These are phyloP conservation scores for Digitonthophagus gazella DNA, from an alignment of 2,888 invertebrate genomes.

Conservation along the genomic window DNA sequence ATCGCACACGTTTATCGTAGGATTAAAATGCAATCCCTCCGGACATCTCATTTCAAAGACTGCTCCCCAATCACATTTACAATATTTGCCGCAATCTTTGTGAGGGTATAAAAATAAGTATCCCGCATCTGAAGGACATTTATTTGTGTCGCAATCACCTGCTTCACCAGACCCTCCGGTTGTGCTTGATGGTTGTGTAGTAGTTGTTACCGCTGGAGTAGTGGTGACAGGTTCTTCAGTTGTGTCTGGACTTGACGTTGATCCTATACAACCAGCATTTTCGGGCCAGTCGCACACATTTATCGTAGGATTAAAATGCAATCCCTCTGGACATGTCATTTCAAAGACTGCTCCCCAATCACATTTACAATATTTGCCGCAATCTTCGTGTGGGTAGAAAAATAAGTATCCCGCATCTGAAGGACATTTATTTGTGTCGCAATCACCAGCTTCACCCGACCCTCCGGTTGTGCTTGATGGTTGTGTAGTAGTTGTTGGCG, in stretches of 20 bases:
- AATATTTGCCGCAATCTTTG: slow-evolving; percentile 21
- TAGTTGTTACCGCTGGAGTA: background rate
- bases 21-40: slow-evolving; percentile 23
- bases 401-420: slow-evolving; percentile 6
- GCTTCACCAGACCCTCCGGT: background rate
- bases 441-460: background rate
- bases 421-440: slow-evolving; percentile 16
- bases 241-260: background rate
- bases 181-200: background rate
- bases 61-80: slow-evolving; percentile 17
- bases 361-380: slow-evolving; percentile 26
- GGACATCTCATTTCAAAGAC: background rate
- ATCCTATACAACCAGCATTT: slow-evolving; percentile 19
- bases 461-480: background rate
- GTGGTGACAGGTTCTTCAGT: background rate
- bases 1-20: slow-evolving; percentile 18
- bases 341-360: slow-evolving; percentile 17
- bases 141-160: background rate
- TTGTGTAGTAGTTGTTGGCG: background rate
- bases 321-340: slow-evolving; percentile 24
- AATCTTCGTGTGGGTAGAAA: slow-evolving; percentile 27
- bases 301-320: slow-evolving; percentile 27
- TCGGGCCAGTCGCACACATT: slow-evolving; percentile 28
- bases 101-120: slow-evolving; percentile 8
- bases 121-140: background rate